A percentile compares a stretch with the other conserved stretches of the same genome.
Evolutionary conservation across 2,113 vertebrate genomes (phyloP).

Genomic region (Urocitellus parryii): DNA sequence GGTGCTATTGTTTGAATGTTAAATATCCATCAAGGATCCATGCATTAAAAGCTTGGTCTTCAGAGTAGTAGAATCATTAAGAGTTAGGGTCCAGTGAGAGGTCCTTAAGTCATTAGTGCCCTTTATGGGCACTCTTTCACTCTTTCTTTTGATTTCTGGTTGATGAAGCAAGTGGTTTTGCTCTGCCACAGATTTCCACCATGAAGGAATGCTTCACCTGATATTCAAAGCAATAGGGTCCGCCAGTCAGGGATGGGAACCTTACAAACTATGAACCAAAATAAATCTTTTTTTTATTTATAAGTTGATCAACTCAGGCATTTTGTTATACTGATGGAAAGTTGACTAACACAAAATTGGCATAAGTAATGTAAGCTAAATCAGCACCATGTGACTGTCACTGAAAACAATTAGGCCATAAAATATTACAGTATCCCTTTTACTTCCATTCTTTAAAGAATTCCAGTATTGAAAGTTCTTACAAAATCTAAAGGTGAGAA

Average conservation of each 20-base stretch:
- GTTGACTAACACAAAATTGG: neutral
- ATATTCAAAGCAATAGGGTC: neutral
- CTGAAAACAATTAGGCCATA: neutral
- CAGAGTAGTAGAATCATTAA: no score
- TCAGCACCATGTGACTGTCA: neutral
- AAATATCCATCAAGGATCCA: no score
- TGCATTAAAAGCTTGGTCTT: no score
- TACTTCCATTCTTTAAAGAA: neutral
- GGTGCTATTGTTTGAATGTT: neutral
- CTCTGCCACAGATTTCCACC: neutral
- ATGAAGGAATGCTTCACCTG: neutral
- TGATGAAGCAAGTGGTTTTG: neutral
- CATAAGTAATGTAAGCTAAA: neutral
- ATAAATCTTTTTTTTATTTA: no score
- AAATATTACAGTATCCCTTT: neutral
- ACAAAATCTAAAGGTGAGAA: neutral
- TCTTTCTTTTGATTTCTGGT: neutral
- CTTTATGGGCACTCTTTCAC: neutral
- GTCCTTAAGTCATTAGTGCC: no score
- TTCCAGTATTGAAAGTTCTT: neutral
- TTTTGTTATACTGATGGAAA: neutral
- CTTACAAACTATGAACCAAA: neutral
- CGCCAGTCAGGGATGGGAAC: neutral
- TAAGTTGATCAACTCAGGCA: no score
- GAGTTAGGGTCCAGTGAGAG: no score